These are phyloP conservation scores for Melanaphis sacchari DNA, from an alignment of 1,140 invertebrate genomes.

Conservation along the genomic window DNA sequence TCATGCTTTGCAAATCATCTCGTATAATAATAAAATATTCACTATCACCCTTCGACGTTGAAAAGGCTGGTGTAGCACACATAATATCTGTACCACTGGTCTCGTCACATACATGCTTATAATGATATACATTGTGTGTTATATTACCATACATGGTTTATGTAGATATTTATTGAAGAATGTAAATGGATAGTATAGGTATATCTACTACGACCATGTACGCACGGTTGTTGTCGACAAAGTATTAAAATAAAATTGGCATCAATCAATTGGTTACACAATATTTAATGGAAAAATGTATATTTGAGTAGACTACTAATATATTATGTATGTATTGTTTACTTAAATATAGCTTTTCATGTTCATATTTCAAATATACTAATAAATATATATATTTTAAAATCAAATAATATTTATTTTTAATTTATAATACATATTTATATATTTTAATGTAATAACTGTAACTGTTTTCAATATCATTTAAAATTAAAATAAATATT, in stretches of 20 bases:
- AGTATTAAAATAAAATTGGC: not conserved
- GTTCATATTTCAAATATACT: too few relatives aligned
- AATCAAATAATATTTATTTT: too few relatives aligned
- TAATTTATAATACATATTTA: too few relatives aligned
- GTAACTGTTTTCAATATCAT: too few relatives aligned
- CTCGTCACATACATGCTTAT: not conserved
- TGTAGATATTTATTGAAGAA: slow-evolving; percentile 3
- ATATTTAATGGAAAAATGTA: not conserved
- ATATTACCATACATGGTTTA: not conserved
- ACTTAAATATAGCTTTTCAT: too few relatives aligned
- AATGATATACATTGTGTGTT: not conserved
- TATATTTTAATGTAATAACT: too few relatives aligned
- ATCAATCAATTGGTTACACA: not conserved
- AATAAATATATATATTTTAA: too few relatives aligned
- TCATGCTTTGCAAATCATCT: not conserved
- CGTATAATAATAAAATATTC: not conserved
- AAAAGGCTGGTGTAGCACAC: not conserved
- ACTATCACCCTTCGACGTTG: not conserved
- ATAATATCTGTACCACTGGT: not conserved
- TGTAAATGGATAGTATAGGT: not conserved
- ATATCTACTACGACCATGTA: not conserved
- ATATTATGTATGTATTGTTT: too few relatives aligned
- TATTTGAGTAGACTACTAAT: not conserved
- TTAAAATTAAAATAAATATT: too few relatives aligned
- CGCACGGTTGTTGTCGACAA: not conserved